phyloP scores from a whole-genome alignment of 2,888 invertebrate species.

The Drosophila pegasa region DNA sequence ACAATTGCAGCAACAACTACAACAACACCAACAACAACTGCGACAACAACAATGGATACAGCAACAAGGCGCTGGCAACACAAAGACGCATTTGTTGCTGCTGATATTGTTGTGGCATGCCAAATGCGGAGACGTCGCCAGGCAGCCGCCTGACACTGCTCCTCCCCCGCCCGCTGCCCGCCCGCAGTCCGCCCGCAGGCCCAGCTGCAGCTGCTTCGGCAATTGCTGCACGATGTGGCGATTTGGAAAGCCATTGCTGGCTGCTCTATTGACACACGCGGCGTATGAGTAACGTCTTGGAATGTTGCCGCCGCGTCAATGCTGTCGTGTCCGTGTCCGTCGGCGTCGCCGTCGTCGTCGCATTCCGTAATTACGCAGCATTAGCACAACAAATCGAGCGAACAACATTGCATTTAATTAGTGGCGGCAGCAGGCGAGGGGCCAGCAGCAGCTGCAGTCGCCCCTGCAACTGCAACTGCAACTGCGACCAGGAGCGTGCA shows the following conservation, averaged over 20 bases:
- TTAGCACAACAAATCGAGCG: conserved; percentile 79
- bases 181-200: conserved; percentile 7
- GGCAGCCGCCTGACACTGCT: conserved; percentile 35
- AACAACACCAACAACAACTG: conserved; percentile 36
- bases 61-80: conserved; percentile 52
- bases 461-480: background rate
- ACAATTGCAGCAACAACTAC: conserved; percentile 72
- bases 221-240: conserved; percentile 21
- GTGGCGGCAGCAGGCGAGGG: conserved; percentile 32
- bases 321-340: conserved; percentile 25
- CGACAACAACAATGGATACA: conserved; percentile 35
- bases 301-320: conserved; percentile 68
- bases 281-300: conserved; percentile 73
- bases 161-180: conserved; percentile 16
- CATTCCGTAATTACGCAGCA: conserved; percentile 72
- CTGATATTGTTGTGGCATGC: conserved; percentile 61
- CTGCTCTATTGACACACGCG: conserved; percentile 75
- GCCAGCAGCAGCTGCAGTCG: background rate
- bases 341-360: conserved; percentile 11
- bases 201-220: background rate
- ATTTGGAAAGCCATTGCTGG: conserved; percentile 57
- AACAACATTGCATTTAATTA: conserved; percentile 73
- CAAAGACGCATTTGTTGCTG: conserved; percentile 72
- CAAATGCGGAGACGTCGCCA: conserved; percentile 73
- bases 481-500: conserved; percentile 43